A percentile compares a stretch with the other conserved stretches of the same genome.
Evolutionary conservation across 2,113 vertebrate species (phyloP).

Genomic region (Loxodonta africana): DNA sequence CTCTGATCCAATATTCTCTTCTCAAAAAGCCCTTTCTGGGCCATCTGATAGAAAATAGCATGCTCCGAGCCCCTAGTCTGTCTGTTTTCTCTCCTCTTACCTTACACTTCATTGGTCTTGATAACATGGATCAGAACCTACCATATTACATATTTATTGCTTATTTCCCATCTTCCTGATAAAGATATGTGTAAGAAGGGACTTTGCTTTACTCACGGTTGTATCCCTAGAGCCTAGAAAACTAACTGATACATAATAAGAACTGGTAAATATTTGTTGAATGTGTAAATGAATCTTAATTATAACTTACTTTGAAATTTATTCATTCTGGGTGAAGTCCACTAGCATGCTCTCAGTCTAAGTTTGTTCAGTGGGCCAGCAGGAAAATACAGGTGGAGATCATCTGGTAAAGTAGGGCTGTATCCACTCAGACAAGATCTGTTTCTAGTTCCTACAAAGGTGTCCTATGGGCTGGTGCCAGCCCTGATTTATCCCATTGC

Average conservation of each 20-base stretch:
- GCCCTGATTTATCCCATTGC: neutral
- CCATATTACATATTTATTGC: neutral
- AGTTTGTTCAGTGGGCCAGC: neutral
- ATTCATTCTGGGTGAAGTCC: neutral
- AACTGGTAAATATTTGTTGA: neutral
- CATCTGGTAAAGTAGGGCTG: neutral
- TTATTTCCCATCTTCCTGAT: neutral
- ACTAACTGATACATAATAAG: neutral
- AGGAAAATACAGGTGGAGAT: neutral
- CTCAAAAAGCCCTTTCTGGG: neutral
- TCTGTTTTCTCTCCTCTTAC: neutral
- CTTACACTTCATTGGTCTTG: neutral
- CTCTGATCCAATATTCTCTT: neutral
- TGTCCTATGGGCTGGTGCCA: neutral
- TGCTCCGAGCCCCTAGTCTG: neutral
- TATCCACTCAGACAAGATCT: neutral
- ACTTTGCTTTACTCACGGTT: neutral
- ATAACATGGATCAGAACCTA: neutral
- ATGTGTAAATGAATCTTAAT: neutral
- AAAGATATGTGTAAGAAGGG: neutral
- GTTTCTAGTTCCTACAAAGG: neutral
- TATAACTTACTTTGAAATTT: neutral
- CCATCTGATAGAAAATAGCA: neutral
- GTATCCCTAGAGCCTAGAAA: neutral
- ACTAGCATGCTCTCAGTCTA: neutral